A percentile compares a stretch with the other conserved stretches of the same genome.
Evolutionary conservation across 2,888 invertebrate species (phyloP).

Genomic region (Argyresthia goedartella): DNA sequence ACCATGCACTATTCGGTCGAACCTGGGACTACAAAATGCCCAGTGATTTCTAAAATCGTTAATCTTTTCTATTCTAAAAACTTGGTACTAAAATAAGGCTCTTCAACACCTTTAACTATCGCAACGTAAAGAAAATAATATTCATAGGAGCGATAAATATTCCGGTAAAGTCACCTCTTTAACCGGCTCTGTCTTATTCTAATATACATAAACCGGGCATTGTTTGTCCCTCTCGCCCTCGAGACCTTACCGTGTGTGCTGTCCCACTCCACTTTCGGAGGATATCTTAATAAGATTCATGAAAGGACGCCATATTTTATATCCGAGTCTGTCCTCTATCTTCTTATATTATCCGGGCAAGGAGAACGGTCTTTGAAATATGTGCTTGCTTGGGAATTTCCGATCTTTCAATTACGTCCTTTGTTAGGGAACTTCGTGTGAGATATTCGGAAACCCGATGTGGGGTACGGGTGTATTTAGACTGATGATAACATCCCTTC

Average conservation of each 20-base stretch:
- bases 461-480: no score
- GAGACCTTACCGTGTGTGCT: conserved; percentile 16
- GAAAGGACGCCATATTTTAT: conserved; percentile 87
- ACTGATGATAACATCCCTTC: no score
- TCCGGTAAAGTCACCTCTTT: conserved; percentile 46
- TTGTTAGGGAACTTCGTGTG: conserved; percentile 41
- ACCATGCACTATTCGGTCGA: no score
- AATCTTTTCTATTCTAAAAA: no score
- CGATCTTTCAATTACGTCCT: conserved; percentile 67
- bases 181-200: conserved; percentile 65
- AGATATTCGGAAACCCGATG: conserved; percentile 28
- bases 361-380: conserved; percentile 61
- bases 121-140: conserved; percentile 63
- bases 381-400: conserved; percentile 66
- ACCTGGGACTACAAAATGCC: no score
- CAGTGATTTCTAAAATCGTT: no score
- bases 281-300: conserved; percentile 88
- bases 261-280: conserved; percentile 68
- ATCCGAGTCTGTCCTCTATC: conserved; percentile 75
- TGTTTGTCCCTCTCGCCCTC: conserved; percentile 21
- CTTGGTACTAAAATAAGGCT: no score
- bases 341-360: conserved; percentile 68
- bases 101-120: conserved; percentile 9
- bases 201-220: conserved; percentile 60
- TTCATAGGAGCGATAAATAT: conserved; percentile 67